phyloP scores from a whole-genome alignment of 2,888 invertebrate genomes.

The Limnephilus marmoratus region DNA sequence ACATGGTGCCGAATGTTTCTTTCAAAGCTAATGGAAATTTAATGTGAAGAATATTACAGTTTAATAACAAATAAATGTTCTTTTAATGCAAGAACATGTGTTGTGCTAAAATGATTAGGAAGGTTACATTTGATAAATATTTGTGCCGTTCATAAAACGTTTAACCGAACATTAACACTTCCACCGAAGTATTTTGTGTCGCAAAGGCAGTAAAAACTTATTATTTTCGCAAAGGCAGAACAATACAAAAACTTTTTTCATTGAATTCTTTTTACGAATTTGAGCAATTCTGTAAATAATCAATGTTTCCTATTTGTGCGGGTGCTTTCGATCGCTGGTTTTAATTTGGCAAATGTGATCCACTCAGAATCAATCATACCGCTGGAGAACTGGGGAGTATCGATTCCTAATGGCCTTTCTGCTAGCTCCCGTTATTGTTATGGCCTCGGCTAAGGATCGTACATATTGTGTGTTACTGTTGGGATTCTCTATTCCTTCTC shows the following conservation, averaged over 20 bases:
- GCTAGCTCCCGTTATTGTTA: conserved; percentile 50
- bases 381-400: conserved; percentile 54
- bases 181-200: background rate
- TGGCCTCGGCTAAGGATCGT: conserved; percentile 37
- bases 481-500: conserved; percentile 48
- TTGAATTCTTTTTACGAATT: background rate
- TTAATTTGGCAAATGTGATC: conserved; percentile 61
- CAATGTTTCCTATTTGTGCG: conserved; percentile 46
- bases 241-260: background rate
- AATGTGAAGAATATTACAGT: conserved; percentile 43
- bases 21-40: conserved; percentile 34
- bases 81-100: conserved; percentile 37
- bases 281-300: background rate
- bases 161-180: background rate
- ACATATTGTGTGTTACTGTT: conserved; percentile 43
- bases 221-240: background rate
- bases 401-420: conserved; percentile 57
- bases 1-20: conserved; percentile 11
- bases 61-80: conserved; percentile 36
- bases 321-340: conserved; percentile 19
- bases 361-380: conserved; percentile 59
- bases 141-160: background rate
- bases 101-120: conserved; percentile 3
- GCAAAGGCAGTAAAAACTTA: background rate
- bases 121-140: background rate